Conservation (phyloP, 1,140 invertebrate genomes). For the Anoplophora glabripennis region DNA sequence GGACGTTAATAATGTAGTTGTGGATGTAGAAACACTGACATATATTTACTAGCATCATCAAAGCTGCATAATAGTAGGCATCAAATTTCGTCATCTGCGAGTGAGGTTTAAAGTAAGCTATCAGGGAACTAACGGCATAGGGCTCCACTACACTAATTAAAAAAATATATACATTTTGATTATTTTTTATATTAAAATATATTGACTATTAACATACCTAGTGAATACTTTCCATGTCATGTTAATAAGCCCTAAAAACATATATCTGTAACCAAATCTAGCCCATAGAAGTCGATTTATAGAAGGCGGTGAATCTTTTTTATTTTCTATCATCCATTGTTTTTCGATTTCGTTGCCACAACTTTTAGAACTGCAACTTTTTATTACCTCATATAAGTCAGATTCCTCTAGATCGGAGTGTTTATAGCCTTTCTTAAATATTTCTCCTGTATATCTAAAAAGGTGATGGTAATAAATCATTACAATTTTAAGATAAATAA, state of each 20-base stretch:
- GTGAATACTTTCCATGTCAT: conserved; percentile 10
- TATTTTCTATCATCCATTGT: conserved; percentile 26
- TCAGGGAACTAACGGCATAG: conserved; percentile 21
- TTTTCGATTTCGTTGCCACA: conserved; percentile 34
- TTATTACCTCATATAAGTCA: conserved; percentile 35
- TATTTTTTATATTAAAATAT: background rate
- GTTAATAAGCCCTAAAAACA: conserved; percentile 21
- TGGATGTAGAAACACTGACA: conserved; percentile 51
- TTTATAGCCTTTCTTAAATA: conserved; percentile 28
- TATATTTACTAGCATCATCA: conserved; percentile 19
- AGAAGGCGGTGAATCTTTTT: conserved; percentile 21
- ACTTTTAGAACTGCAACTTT: conserved; percentile 25
- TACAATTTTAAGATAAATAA: background rate
- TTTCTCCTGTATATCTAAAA: conserved; percentile 27
- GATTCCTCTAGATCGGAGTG: conserved; percentile 31
- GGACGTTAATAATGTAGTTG: conserved; percentile 70
- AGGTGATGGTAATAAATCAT: background rate
- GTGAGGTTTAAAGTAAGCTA: conserved; percentile 30
- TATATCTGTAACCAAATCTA: conserved; percentile 27
- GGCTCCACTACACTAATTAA: conserved; percentile 25
- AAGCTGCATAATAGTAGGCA: conserved; percentile 23
- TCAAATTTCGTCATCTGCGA: conserved; percentile 19
- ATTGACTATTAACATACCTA: background rate
- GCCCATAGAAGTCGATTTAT: conserved; percentile 24
- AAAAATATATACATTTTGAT: no score